These are phyloP conservation scores for Triplophysa siluroides DNA, from an alignment of 2,113 vertebrate species.

Conservation along the genomic window DNA sequence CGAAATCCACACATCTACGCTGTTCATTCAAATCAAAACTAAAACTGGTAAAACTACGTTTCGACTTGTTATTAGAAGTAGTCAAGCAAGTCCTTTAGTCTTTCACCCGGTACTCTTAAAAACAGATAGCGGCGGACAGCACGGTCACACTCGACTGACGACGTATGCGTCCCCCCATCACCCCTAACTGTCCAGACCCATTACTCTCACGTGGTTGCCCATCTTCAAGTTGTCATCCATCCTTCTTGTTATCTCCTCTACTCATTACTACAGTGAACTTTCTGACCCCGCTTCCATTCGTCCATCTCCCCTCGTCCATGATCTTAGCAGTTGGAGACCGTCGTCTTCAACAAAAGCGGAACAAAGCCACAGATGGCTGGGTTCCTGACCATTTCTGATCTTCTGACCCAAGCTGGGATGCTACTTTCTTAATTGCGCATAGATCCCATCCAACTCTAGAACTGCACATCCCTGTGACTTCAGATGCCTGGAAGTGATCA, in stretches of 20 bases:
- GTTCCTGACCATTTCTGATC: background rate
- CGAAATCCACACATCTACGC: background rate
- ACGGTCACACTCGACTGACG: background rate
- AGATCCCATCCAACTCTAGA: too few relatives aligned
- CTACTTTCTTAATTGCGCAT: background rate
- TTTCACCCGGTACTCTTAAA: background rate
- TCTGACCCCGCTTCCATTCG: constrained; percentile 19
- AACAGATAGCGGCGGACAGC: constrained; percentile 4
- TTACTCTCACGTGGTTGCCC: constrained; percentile 4
- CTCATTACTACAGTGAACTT: constrained; percentile 37
- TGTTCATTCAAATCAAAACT: background rate
- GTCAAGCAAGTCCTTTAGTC: background rate
- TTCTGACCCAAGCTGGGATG: background rate
- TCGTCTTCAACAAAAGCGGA: constrained; percentile 31
- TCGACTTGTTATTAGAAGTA: background rate
- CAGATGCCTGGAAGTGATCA: background rate
- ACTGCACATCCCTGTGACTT: constrained; percentile 37
- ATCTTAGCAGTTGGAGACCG: constrained; percentile 32
- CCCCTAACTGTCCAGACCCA: constrained; percentile 1
- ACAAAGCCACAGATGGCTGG: constrained; percentile 18
- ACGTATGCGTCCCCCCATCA: constrained; percentile 4
- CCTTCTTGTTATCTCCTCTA: constrained; percentile 15
- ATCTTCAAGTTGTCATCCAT: constrained; percentile 25
- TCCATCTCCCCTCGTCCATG: constrained; percentile 21
- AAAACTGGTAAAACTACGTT: background rate